Base-by-base conservation (phyloP, 2,888 invertebrate genomes). In the Encarsia formosa region DNA sequence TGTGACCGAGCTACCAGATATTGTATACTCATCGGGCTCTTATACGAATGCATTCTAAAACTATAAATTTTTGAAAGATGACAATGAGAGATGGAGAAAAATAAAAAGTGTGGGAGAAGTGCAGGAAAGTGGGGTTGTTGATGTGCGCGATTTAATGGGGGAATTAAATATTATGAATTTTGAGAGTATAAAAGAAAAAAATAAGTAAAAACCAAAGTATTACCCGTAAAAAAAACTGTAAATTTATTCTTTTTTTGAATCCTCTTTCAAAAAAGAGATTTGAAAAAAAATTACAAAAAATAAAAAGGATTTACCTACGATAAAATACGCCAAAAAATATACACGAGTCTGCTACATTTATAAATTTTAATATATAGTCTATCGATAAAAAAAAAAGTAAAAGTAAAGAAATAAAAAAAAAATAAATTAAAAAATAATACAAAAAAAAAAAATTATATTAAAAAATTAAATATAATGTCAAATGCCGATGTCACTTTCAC, bases 261-360 rank as follows among this genome's bases (percentile, higher is more conserved):
- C 11, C 26, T 26, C 11, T 26, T 26, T 26, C 6, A 26, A 52
- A 31, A 44, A 22, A 52, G 32, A 16, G 16, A 15, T 19, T 18
- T 6, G 35, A 18, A 19, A 39, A 23, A 15, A 20, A 22, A 22
- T 13, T 22, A 15, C 4, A 22, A 16, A 34, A 39, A 24, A 52
- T 23, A 43, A 20, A 22, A 47, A 42, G 11, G 8, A 19, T 26
- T 5, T 34, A 50, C 18, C n/a, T 47, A 48, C 40, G 23, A 43
- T 47, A 48, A 52, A 48, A 45, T 52, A 56, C 55, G 56, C 56
- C 50, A 53, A 54, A 53, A 41, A 50, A 44, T 49, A 49, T 52
- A 57, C 52, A 52, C 54, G 56, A 54, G 52, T 56, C 58, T 56
- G 58, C 58, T 57, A 52, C 42, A 46, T 59, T 59, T 59, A 59